Percentiles rank a stretch among this genome's conserved stretches.
Evolutionary conservation across 2,797 vertebrate genomes (phyloP).

Genomic region (Sphenopsis melanotis): DNA sequence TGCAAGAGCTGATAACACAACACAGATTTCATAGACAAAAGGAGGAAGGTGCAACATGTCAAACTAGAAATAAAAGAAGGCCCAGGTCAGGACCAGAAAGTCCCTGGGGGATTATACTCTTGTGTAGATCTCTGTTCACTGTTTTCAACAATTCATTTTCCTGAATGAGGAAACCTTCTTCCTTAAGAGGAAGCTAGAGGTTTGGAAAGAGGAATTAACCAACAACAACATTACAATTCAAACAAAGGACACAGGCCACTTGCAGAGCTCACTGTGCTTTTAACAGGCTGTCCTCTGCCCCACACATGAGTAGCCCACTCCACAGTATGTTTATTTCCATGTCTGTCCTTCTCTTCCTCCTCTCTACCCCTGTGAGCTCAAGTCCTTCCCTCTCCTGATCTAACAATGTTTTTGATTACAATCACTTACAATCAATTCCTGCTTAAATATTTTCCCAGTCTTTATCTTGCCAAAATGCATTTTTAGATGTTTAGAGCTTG

Average conservation of each 20-base stretch:
- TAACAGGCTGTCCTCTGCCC: neutral
- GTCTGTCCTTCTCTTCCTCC: neutral
- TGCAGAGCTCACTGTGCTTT: neutral
- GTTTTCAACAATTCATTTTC: neutral
- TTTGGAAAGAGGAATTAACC: neutral
- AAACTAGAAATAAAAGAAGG: neutral
- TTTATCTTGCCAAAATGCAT: neutral
- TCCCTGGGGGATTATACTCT: neutral
- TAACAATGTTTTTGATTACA: neutral
- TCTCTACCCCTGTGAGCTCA: neutral
- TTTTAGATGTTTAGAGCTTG: neutral
- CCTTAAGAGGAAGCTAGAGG: neutral
- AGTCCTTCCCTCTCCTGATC: neutral
- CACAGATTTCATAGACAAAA: neutral
- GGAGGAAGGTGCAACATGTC: neutral
- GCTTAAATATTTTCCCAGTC: neutral
- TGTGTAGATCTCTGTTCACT: neutral
- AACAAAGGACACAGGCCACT: neutral
- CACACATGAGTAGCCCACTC: neutral
- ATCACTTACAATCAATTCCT: neutral
- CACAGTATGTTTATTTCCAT: neutral
- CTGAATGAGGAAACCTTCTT: neutral
- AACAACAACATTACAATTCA: neutral
- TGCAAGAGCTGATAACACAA: neutral
- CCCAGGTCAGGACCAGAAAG: neutral